These are phyloP conservation scores for Stomorhina lunata DNA, from an alignment of 2,888 invertebrate species.

Conservation along the genomic window DNA sequence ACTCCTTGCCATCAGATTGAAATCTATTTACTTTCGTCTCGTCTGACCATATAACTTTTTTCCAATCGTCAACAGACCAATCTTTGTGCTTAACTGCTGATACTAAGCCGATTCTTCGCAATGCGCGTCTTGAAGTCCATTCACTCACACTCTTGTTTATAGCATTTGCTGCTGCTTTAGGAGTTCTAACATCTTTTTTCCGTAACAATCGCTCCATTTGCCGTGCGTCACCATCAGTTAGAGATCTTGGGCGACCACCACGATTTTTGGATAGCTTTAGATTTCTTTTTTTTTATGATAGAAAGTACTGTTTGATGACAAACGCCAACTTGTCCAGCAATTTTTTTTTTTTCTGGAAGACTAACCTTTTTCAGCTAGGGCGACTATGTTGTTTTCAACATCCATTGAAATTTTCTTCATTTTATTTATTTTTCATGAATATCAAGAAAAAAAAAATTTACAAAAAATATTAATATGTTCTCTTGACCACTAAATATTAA, in stretches of 20 bases:
- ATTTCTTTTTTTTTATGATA: neutral
- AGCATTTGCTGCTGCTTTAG: neutral
- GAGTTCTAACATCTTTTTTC: neutral
- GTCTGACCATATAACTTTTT: neutral
- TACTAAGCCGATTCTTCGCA: too few relatives aligned
- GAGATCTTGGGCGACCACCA: neutral
- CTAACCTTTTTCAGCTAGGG: neutral
- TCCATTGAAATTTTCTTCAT: neutral
- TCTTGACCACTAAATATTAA: too few relatives aligned
- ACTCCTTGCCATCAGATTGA: neutral
- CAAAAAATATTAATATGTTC: too few relatives aligned
- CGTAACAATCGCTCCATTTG: neutral
- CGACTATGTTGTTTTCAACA: neutral
- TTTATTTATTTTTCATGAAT: too few relatives aligned
- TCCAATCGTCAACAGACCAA: conserved; percentile 3
- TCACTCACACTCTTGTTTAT: neutral
- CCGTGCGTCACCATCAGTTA: neutral
- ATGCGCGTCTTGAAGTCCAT: too few relatives aligned
- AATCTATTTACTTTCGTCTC: conserved; percentile 3
- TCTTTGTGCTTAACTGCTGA: neutral
- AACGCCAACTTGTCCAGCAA: too few relatives aligned
- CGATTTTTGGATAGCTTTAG: neutral
- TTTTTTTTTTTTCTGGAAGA: neutral
- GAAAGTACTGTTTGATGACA: too few relatives aligned
- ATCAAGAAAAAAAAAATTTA: too few relatives aligned